Base-by-base conservation (phyloP, 2,797 vertebrate species). In the Oreochromis mossambicus region DNA sequence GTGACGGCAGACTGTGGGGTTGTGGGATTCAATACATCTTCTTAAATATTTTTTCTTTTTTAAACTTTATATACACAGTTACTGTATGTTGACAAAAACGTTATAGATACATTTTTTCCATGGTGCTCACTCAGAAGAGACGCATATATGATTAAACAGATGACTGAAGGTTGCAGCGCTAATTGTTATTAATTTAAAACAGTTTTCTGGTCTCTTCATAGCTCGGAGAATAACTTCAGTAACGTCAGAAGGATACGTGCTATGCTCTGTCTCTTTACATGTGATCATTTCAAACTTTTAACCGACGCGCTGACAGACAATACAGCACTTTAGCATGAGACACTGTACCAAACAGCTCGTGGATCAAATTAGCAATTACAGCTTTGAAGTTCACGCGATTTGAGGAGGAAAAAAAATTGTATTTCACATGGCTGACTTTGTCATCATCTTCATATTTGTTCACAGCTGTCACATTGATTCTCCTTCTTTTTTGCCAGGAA, bases 381-480 rank as follows among this genome's bases (percentile, higher is more conserved):
- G 91, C 91, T 92, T 94, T 92, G 86, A 93, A 93, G 82, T 95
- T 93, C 77, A 91, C 70, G n/a, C 90, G 86, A 92, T 89, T 92
- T 85, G 70, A 79, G 61, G 34, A 15, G 4, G 12, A 2, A 6
- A 32, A 77, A 56, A 63, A 55, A 26, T 92, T 93, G 87, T 88
- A 91, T 92, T 87, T 94, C 83, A 80, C 88, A 90, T 86, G 93
- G 83, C 83, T 88, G 89, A 93, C 90, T 93, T 91, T 90, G 83
- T 90, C 87, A 89, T 95, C 92, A 90, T 91, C 88, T 89, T 92
- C 88, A 87, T 92, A 91, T 93, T 93, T 92, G 83, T 92, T 94
- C 91, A 89, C 92, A 92, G 86, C 92, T 94, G 92, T 94, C 92
- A 94, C 86, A 83, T 87, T 83, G 91, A 92, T 92, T 95, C 86